Percentiles rank a stretch among this genome's conserved stretches.
Conservation (phyloP, 2,113 vertebrate genomes). For the Electrona antarctica region DNA sequence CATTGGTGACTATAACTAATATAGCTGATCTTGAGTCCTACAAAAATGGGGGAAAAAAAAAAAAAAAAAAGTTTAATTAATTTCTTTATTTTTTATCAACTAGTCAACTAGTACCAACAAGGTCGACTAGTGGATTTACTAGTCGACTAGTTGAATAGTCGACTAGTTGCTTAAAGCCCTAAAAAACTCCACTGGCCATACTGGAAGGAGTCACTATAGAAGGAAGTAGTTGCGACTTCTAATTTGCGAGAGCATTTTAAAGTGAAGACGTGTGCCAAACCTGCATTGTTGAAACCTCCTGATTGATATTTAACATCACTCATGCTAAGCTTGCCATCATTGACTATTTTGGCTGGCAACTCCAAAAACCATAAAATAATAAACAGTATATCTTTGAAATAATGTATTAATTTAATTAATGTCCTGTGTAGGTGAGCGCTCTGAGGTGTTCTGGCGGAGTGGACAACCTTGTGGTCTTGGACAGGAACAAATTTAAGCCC, state of each 20-base stretch:
- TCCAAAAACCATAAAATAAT: too few species aligned
- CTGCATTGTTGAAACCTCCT: background rate
- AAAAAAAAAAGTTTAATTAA: too few species aligned
- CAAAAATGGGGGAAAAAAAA: too few species aligned
- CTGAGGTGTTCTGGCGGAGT: slow-evolving; percentile 85
- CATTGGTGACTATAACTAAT: too few species aligned
- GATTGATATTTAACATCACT: too few species aligned
- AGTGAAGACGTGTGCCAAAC: background rate
- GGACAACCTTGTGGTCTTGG: slow-evolving; percentile 88
- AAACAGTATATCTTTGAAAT: background rate
- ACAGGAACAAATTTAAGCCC: slow-evolving; percentile 87
- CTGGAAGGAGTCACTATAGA: background rate
- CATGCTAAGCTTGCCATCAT: background rate
- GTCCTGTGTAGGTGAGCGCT: slow-evolving; percentile 82
- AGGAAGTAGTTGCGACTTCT: background rate
- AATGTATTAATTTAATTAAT: background rate
- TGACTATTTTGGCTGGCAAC: background rate
- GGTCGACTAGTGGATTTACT: too few species aligned
- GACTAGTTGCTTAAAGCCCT: too few species aligned
- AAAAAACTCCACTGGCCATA: slow-evolving; percentile 1
- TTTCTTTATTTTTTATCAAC: too few species aligned
- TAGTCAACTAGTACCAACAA: too few species aligned
- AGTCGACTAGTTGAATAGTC: too few species aligned
- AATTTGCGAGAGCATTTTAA: background rate
- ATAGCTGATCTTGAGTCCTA: too few species aligned